Evolutionary conservation across 2,797 vertebrate genomes (phyloP).

Genomic region (Sternotherus odoratus): DNA sequence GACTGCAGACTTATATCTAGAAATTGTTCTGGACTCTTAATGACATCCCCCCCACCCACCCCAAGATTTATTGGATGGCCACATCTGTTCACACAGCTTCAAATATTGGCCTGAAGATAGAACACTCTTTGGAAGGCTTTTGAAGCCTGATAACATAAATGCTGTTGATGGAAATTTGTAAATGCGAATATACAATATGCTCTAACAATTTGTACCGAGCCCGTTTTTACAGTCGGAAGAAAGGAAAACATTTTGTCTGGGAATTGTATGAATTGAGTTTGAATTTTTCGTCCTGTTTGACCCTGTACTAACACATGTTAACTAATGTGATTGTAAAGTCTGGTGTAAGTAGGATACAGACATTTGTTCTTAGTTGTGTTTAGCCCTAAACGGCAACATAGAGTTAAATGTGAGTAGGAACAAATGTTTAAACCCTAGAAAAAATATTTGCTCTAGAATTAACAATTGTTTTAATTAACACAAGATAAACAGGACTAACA

Average conservation of each 20-base stretch:
- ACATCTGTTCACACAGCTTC: background rate
- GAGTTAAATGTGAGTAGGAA: background rate
- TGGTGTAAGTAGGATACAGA: background rate
- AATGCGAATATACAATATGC: rapidly evolving
- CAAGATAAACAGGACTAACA: background rate
- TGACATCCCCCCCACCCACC: background rate
- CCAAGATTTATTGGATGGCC: background rate
- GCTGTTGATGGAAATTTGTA: background rate
- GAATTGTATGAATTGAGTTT: background rate
- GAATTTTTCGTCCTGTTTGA: background rate
- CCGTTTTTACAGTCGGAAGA: background rate
- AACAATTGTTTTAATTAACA: background rate
- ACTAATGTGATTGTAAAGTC: background rate
- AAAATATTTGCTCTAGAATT: background rate
- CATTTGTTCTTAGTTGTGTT: background rate
- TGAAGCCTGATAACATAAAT: background rate
- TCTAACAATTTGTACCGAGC: rapidly evolving
- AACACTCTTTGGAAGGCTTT: background rate
- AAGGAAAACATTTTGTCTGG: background rate
- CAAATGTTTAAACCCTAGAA: background rate
- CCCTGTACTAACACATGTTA: rapidly evolving
- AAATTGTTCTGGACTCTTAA: background rate
- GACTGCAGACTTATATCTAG: background rate
- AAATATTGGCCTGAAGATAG: background rate
- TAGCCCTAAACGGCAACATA: background rate